A percentile compares a stretch with the other conserved stretches of the same genome.
phyloP scores from a whole-genome alignment of 2,797 vertebrate genomes.

The Nannoperca obscura region DNA sequence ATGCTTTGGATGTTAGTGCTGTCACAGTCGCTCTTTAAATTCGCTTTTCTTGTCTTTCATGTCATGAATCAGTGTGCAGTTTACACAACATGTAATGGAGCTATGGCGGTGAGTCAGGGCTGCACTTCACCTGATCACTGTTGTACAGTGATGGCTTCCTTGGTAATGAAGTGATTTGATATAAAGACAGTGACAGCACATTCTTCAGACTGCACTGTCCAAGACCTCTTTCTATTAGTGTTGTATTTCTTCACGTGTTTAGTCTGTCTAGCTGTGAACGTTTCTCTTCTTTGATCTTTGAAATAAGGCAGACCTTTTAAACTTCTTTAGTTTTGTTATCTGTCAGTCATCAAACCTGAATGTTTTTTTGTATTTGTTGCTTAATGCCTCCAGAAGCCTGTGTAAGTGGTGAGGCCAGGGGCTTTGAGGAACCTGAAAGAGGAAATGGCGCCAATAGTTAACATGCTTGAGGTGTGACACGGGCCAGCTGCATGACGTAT shows the following conservation, averaged over 20 bases:
- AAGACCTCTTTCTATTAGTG: neutral
- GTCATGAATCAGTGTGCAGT: slow-evolving; percentile 9
- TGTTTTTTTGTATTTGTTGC: neutral
- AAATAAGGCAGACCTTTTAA: neutral
- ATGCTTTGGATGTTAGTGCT: neutral
- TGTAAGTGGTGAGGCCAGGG: slow-evolving; percentile 8
- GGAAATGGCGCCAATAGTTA: slow-evolving; percentile 48
- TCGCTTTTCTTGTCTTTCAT: neutral
- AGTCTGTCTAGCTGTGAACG: neutral
- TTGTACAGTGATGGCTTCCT: neutral
- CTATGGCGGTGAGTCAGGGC: neutral
- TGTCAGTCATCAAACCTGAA: neutral
- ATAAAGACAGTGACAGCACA: neutral
- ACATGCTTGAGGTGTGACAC: slow-evolving; percentile 52
- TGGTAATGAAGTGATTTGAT: neutral
- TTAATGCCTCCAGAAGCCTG: neutral
- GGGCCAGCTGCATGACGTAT: slow-evolving; percentile 24
- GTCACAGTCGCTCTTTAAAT: neutral
- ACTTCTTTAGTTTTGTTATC: neutral
- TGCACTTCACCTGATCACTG: neutral
- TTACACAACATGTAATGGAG: slow-evolving; percentile 5
- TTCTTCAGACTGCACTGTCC: slow-evolving; percentile 34
- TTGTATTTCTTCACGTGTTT: neutral
- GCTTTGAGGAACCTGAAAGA: slow-evolving; percentile 24
- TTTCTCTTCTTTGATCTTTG: slow-evolving; percentile 3